Base-by-base conservation (phyloP, 2,113 vertebrate species). In the Alaudala cheleensis region DNA sequence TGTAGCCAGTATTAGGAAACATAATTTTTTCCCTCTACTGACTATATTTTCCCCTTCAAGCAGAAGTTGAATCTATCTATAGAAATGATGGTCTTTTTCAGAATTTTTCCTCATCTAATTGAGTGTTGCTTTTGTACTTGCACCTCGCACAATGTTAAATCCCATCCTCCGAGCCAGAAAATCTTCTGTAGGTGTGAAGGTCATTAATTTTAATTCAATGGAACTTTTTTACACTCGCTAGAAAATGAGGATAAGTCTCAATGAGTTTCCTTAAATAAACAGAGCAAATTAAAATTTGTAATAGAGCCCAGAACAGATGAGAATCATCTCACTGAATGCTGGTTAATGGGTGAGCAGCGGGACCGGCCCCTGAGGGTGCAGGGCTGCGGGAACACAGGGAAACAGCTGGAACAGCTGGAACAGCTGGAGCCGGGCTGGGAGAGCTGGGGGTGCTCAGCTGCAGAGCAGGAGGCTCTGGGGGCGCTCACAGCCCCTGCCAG, bases 121-220 rank as follows among this genome's bases (percentile, higher is more conserved):
- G 80, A 81, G 69, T 21, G 42, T 81, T 80, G 77, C 58, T 82
- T 90, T 88, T 58, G 53, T 84, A 22, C 69, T 94, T 4, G 8
- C 25, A 14, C 95, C 96, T 81, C 77, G 47, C 62, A 70, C 64
- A 21, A 34, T 91, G 81, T 96, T 97, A 94, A 96, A 88, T 94
- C 85, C 92, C 62, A 76, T 95, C 83, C 61, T 96, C 90, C 57
- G 91, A 95, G 95, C 92, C 95, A 78, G 92, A 39, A 95, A 97
- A 93, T 91, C 89, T 97, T 96, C 96, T 72, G 65, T 76, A 64
- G 89, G 70, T 85, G 25, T 86, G 92, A 97, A 97, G 95, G 91
- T 97, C 94, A 96, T 98, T 97, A 97, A 97, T 98, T 98, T 97
- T 97, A 97, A 97, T 98, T 98, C 97, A 97, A 92, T 45, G 23